These are phyloP conservation scores for Apocrypta bakeri DNA, from an alignment of 1,140 invertebrate genomes.

Conservation along the genomic window DNA sequence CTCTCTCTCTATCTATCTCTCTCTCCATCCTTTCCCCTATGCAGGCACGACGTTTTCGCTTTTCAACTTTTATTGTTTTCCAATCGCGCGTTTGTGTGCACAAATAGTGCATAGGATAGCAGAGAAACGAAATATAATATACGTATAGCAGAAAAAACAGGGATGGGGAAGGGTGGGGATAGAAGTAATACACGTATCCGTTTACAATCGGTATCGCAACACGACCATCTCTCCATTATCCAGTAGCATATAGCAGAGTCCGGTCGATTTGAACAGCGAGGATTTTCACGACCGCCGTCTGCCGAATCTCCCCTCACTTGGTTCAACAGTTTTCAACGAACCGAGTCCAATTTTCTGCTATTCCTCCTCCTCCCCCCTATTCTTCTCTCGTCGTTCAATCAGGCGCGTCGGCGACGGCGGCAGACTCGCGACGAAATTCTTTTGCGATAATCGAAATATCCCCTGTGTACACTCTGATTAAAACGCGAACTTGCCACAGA, in stretches of 20 bases:
- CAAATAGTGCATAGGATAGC: neutral
- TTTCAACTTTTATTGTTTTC: slow-evolving; percentile 56
- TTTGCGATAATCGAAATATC: slow-evolving; percentile 49
- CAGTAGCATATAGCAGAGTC: slow-evolving; percentile 25
- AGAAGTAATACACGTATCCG: slow-evolving; percentile 48
- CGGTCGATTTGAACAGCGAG: slow-evolving; percentile 53
- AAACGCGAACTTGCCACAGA: slow-evolving; percentile 34
- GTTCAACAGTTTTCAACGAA: slow-evolving; percentile 51
- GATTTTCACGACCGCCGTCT: slow-evolving; percentile 26
- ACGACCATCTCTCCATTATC: slow-evolving; percentile 54
- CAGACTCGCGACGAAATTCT: slow-evolving; percentile 38
- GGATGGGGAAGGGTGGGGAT: slow-evolving; percentile 10
- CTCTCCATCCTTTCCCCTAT: no score
- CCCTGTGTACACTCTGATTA: slow-evolving; percentile 34
- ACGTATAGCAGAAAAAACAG: neutral
- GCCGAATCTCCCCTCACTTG: slow-evolving; percentile 11
- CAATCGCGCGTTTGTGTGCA: slow-evolving; percentile 39
- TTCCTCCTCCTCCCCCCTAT: neutral
- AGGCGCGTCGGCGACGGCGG: neutral
- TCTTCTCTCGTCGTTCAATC: slow-evolving; percentile 6
- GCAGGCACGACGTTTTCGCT: neutral
- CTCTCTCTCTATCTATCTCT: no score
- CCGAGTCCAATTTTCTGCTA: slow-evolving; percentile 53
- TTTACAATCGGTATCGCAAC: slow-evolving; percentile 44
- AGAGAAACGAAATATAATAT: neutral